Percentiles rank a stretch among this genome's conserved stretches.
These are phyloP conservation scores for Orius laevigatus DNA, from an alignment of 1,140 invertebrate genomes.

Conservation along the genomic window DNA sequence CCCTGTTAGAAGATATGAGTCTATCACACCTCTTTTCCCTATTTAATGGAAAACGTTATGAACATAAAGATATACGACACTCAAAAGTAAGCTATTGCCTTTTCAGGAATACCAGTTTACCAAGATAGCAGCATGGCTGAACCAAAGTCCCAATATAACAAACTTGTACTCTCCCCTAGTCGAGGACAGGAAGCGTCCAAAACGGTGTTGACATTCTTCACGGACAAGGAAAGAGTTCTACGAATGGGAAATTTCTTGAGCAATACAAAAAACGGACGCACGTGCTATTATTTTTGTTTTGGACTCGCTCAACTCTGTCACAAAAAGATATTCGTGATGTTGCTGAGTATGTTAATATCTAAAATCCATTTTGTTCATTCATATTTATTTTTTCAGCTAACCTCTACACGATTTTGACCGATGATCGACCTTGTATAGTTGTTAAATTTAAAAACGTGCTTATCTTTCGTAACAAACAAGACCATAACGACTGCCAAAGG, in stretches of 20 bases:
- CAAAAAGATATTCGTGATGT: conserved; percentile 80
- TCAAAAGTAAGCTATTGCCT: conserved; percentile 33
- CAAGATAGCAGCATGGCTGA: too few relatives aligned
- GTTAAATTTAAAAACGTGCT: conserved; percentile 50
- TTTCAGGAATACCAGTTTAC: too few relatives aligned
- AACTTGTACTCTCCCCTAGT: background rate
- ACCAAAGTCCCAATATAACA: background rate
- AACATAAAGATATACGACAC: conserved; percentile 44
- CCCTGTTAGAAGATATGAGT: conserved; percentile 50
- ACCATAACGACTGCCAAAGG: conserved; percentile 61
- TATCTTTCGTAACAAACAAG: conserved; percentile 86
- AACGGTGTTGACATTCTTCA: conserved; percentile 76
- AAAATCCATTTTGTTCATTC: background rate
- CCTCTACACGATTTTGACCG: conserved; percentile 64
- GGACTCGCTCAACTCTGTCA: conserved; percentile 63
- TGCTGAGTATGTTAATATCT: conserved; percentile 57
- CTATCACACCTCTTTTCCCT: conserved; percentile 74
- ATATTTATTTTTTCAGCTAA: conserved; percentile 33
- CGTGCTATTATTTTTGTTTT: conserved; percentile 72
- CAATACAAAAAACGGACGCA: conserved; percentile 53
- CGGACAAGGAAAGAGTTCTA: conserved; percentile 71
- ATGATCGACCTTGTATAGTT: conserved; percentile 44
- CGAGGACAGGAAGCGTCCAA: conserved; percentile 32
- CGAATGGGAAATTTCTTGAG: conserved; percentile 76
- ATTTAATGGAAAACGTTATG: conserved; percentile 67